Evolutionary conservation across 2,888 invertebrate species (phyloP), one percentile per base, ranked within the genome.

Genomic region (Aspidiotus destructor): DNA sequence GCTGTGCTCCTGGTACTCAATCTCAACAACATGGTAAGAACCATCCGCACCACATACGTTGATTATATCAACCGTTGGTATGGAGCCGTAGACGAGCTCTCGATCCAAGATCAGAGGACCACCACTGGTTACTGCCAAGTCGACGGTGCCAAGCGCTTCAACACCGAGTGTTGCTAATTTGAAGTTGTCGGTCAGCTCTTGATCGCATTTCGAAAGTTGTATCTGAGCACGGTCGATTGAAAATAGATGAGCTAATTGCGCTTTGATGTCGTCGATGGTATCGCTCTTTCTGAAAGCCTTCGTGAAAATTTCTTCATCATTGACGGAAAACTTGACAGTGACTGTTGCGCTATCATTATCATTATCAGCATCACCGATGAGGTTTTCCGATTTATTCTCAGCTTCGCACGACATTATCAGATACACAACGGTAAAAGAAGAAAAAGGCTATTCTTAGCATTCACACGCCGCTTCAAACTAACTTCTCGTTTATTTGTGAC

Each of bases 1-100:
- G 54, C 80, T 75, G 52, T 86, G 85, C 0, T 78, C 75, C 53
- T 80, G 78, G 73, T 84, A 82, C 72, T 82, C 81, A 71, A 85
- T 82, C 76, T 83, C 82, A 0, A 84, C 83, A 13, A 68, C 48
- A 0, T 64, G 17, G 77, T 62, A 16, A 7, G 80, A 77, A 60
- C 79, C 79, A 9, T 77, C 77, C 53, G 79, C 76, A 16, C 83
- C 77, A 42, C 77, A 76, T 1, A 84, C 83, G 1, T 82, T 83
- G 17, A 83, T 78, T 17, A 83, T 81, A 74, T 84, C 83, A n/a
- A 75, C 70, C 13, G 74, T 71, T 73, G 75, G 73, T 75, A 78
- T 69, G 42, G 73, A 72, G 9, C 71, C 70, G 9, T 60, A 44
- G 0, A 69, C 55, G 7, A 64, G 52, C 0, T 58, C 17, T 13